Percentiles rank a stretch among this genome's conserved stretches.
Evolutionary conservation across 2,797 vertebrate genomes (phyloP).

Genomic region (Holocentrus rufus): DNA sequence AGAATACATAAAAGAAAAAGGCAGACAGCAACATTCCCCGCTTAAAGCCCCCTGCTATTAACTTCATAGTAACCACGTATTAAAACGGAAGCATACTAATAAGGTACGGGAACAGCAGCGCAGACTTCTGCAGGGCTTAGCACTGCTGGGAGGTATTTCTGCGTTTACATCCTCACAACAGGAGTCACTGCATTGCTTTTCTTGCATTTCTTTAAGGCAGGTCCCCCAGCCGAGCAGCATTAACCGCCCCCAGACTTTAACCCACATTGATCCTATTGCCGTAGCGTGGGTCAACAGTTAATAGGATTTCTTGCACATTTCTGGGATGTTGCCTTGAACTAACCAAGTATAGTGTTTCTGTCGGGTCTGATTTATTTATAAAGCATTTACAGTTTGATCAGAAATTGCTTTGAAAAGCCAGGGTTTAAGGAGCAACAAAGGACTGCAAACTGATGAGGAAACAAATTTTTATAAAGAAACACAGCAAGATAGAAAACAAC

Average conservation of each 20-base stretch:
- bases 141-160: constrained; percentile 16
- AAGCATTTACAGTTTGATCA: too few relatives aligned
- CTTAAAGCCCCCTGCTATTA: constrained; percentile 2
- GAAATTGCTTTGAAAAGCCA: too few relatives aligned
- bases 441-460: too few relatives aligned
- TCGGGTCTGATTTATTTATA: too few relatives aligned
- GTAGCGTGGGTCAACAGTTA: not conserved
- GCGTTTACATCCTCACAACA: constrained; percentile 3
- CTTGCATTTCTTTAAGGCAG: not conserved
- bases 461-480: too few relatives aligned
- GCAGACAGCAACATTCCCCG: not conserved
- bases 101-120: constrained; percentile 11
- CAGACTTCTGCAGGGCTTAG: constrained; percentile 5
- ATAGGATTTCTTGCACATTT: not conserved
- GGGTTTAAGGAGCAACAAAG: too few relatives aligned
- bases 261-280: not conserved
- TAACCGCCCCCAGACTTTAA: not conserved
- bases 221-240: not conserved
- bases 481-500: not conserved
- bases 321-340: not conserved
- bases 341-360: not conserved
- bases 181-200: not conserved
- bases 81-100: constrained; percentile 33
- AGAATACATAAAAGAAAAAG: too few relatives aligned
- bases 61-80: constrained; percentile 6